Evolutionary conservation across 2,888 invertebrate species (phyloP).

Genomic region (Limnephilus lunatus): DNA sequence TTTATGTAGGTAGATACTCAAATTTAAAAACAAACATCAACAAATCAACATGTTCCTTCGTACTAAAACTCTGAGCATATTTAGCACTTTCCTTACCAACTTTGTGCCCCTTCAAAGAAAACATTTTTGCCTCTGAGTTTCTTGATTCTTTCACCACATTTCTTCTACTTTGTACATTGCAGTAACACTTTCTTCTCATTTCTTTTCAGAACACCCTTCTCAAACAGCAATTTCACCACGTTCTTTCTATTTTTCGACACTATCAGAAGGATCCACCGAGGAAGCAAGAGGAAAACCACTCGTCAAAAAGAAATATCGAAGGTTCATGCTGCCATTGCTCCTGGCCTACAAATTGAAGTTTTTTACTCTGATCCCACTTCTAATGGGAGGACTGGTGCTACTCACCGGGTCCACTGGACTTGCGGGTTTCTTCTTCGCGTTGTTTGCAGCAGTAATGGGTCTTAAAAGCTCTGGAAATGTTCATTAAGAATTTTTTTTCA

Average conservation of each 20-base stretch:
- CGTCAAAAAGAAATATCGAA: conserved; percentile 80
- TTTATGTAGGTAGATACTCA: too few species aligned
- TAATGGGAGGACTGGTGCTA: conserved; percentile 84
- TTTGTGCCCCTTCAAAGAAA: background rate
- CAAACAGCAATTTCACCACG: background rate
- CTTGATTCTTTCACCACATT: background rate
- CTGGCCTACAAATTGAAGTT: conserved; percentile 91
- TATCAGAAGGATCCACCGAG: background rate
- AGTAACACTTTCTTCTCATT: background rate
- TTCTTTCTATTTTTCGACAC: background rate
- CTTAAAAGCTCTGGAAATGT: conserved; percentile 72
- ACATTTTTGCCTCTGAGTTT: background rate
- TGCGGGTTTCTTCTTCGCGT: conserved; percentile 92
- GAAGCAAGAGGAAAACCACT: conserved; percentile 70
- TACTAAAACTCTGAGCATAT: too few species aligned
- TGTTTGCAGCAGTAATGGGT: conserved; percentile 90
- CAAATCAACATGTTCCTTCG: too few species aligned
- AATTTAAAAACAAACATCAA: too few species aligned
- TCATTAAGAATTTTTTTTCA: background rate
- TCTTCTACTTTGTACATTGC: background rate
- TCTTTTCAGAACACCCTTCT: conserved; percentile 11
- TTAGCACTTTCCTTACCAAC: background rate
- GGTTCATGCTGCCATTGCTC: conserved; percentile 85
- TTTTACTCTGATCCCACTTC: conserved; percentile 85
- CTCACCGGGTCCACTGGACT: conserved; percentile 87